phyloP scores from a whole-genome alignment of 2,797 vertebrate genomes.

The Lagothrix lagotricha region DNA sequence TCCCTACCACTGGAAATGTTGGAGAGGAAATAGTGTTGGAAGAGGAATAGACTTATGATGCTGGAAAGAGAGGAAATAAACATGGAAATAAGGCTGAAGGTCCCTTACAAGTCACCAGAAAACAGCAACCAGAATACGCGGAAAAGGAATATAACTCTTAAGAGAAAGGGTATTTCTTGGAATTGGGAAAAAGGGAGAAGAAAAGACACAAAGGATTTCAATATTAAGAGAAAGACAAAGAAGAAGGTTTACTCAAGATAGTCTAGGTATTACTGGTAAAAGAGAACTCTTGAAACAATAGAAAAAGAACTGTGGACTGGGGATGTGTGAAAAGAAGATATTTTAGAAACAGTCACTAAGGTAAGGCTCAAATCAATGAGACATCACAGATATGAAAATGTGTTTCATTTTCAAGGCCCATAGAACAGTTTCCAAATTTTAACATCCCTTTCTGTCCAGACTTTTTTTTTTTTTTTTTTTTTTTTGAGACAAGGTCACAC shows the following conservation, averaged over 20 bases:
- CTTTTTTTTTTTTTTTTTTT: neutral
- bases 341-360: neutral
- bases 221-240: neutral
- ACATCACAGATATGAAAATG: neutral
- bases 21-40: neutral
- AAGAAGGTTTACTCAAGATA: neutral
- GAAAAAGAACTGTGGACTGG: neutral
- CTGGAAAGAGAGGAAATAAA: neutral
- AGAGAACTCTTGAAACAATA: neutral
- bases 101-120: neutral
- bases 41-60: neutral
- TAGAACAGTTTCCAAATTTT: slow-evolving; percentile 32
- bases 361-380: neutral
- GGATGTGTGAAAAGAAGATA: neutral
- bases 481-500: neutral
- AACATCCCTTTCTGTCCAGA: neutral
- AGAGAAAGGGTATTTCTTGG: neutral
- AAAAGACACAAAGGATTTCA: neutral
- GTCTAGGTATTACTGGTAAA: neutral
- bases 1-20: neutral
- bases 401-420: neutral
- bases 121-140: neutral
- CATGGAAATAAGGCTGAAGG: neutral
- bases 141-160: neutral
- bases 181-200: neutral